Evolutionary conservation across 1,140 invertebrate species (phyloP).

Genomic region (Xylocopa sonorina): DNA sequence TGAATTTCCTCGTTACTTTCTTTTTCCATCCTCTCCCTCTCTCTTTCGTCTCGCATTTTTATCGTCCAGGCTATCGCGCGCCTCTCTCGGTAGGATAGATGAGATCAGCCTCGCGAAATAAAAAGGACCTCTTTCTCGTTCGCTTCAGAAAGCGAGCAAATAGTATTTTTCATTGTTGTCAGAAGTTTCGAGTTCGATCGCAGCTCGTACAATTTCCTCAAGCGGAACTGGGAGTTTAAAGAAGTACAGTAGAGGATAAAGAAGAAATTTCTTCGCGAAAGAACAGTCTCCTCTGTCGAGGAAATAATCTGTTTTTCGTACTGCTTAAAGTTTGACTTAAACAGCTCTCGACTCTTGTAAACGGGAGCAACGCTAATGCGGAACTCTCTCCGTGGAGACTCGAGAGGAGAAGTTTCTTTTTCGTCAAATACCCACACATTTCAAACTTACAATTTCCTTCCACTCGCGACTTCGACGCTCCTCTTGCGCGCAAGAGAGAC

Average conservation of each 20-base stretch:
- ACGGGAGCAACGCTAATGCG: not conserved
- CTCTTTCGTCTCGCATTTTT: slow-evolving; percentile 1
- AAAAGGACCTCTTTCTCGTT: not conserved
- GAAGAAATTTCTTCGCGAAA: too few species aligned
- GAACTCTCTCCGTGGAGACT: not conserved
- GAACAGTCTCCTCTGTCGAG: too few species aligned
- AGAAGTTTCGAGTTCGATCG: too few species aligned
- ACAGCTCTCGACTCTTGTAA: not conserved
- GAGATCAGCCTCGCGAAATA: not conserved
- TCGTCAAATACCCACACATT: too few species aligned
- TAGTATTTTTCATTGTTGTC: too few species aligned
- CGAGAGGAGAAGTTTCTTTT: too few species aligned
- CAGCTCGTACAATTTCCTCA: too few species aligned
- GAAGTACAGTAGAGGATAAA: too few species aligned
- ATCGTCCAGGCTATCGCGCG: not conserved
- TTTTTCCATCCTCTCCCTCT: slow-evolving; percentile 5
- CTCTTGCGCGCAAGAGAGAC: not conserved
- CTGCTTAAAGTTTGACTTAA: not conserved
- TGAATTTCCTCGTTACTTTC: slow-evolving; percentile 57
- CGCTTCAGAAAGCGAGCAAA: too few species aligned
- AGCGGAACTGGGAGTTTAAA: too few species aligned
- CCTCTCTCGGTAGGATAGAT: not conserved
- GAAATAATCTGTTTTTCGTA: not conserved
- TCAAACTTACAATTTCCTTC: not conserved
- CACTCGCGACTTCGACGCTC: not conserved